Evolutionary conservation across 2,888 invertebrate species (phyloP).

Genomic region (Caenorhabditis virilis): DNA sequence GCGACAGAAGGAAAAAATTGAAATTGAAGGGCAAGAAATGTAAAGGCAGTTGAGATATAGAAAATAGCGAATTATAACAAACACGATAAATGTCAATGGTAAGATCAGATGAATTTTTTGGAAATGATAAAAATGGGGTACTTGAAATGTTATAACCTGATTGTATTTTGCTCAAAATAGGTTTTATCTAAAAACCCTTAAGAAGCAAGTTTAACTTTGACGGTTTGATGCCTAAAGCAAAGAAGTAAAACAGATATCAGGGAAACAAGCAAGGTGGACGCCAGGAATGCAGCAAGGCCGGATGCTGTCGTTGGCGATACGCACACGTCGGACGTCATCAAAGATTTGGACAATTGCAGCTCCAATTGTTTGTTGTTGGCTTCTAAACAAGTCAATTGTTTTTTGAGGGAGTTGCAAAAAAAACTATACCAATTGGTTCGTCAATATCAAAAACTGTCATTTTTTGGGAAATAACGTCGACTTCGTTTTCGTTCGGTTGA

Average conservation of each 20-base stretch:
- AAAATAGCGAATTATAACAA: too few species aligned
- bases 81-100: too few species aligned
- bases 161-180: too few species aligned
- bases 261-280: slow-evolving; percentile 39
- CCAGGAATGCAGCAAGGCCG: slow-evolving; percentile 42
- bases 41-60: too few species aligned
- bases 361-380: neutral
- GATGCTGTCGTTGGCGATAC: slow-evolving; percentile 50
- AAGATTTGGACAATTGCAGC: slow-evolving; percentile 15
- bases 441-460: slow-evolving; percentile 62
- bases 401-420: too few species aligned
- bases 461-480: slow-evolving; percentile 61
- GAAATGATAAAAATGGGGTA: too few species aligned
- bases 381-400: too few species aligned
- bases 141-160: too few species aligned
- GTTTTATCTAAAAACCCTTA: too few species aligned
- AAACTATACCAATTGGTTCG: slow-evolving; percentile 47
- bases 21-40: too few species aligned
- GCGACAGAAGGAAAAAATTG: too few species aligned
- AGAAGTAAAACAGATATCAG: slow-evolving; percentile 41
- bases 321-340: slow-evolving; percentile 39
- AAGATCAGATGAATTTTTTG: too few species aligned
- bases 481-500: slow-evolving; percentile 35
- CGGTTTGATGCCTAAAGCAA: slow-evolving; percentile 45
- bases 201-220: slow-evolving; percentile 32